Percentiles rank a stretch among this genome's conserved stretches.
phyloP scores from a whole-genome alignment of 2,888 invertebrate species.

The Charanyca ferruginea region DNA sequence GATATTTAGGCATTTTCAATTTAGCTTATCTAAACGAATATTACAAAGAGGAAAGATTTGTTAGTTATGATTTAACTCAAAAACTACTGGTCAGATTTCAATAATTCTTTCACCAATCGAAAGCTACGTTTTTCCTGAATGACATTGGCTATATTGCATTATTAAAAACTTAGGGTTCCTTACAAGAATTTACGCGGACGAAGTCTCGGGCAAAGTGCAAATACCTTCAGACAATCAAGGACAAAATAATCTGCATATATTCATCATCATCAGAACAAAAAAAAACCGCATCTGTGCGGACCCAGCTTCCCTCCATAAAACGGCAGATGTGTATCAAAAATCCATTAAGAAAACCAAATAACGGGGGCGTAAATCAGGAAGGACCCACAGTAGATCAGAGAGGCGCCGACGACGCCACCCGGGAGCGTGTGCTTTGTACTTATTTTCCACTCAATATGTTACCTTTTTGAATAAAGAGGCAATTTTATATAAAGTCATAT shows the following conservation, averaged over 20 bases:
- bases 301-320: slow-evolving; percentile 49
- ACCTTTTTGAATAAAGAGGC: slow-evolving; percentile 40
- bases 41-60: too few relatives aligned
- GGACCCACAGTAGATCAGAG: slow-evolving; percentile 64
- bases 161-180: too few relatives aligned
- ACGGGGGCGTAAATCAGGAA: slow-evolving; percentile 76
- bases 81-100: too few relatives aligned
- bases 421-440: slow-evolving; percentile 45
- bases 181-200: too few relatives aligned
- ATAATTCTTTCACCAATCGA: too few relatives aligned
- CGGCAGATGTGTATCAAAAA: slow-evolving; percentile 76
- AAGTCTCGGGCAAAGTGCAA: too few relatives aligned
- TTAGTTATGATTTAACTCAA: too few relatives aligned
- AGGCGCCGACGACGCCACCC: slow-evolving; percentile 54
- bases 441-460: slow-evolving; percentile 53
- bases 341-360: slow-evolving; percentile 78
- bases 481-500: slow-evolving; percentile 16
- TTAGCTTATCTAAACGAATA: too few relatives aligned
- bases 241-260: slow-evolving; percentile 7
- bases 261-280: slow-evolving; percentile 17
- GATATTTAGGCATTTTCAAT: too few relatives aligned
- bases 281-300: slow-evolving; percentile 19
- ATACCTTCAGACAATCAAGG: background rate
- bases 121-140: too few relatives aligned
- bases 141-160: too few relatives aligned